phyloP scores from a whole-genome alignment of 2,888 invertebrate genomes.

The Agriopis leucophaearia region DNA sequence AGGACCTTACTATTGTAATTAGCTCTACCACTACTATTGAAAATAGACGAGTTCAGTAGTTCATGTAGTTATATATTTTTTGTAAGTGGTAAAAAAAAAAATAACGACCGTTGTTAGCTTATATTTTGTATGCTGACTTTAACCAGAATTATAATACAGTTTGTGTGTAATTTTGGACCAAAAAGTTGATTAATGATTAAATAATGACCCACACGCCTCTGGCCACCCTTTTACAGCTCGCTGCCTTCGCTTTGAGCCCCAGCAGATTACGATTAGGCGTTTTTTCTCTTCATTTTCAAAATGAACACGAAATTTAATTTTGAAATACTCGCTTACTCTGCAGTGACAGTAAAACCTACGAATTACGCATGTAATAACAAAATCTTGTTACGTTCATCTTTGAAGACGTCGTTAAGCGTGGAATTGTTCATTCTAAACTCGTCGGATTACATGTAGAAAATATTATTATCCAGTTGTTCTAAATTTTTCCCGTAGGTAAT shows the following conservation, averaged over 20 bases:
- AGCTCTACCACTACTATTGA: background rate
- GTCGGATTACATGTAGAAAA: slow-evolving; percentile 51
- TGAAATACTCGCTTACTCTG: slow-evolving; percentile 26
- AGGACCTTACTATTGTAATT: slow-evolving; percentile 7
- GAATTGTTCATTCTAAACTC: slow-evolving; percentile 36
- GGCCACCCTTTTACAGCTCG: slow-evolving; percentile 48
- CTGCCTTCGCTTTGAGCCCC: slow-evolving; percentile 43
- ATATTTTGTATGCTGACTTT: slow-evolving; percentile 18
- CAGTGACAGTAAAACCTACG: slow-evolving; percentile 27
- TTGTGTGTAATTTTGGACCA: slow-evolving; percentile 45
- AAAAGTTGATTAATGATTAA: slow-evolving; percentile 50
- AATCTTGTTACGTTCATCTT: slow-evolving; percentile 33
- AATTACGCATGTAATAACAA: slow-evolving; percentile 36
- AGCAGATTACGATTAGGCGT: slow-evolving; percentile 39
- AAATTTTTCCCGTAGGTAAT: slow-evolving; percentile 65
- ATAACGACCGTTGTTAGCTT: slow-evolving; percentile 18
- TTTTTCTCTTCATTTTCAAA: slow-evolving; percentile 38
- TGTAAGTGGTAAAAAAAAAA: background rate
- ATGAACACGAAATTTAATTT: slow-evolving; percentile 34
- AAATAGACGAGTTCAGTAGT: background rate
- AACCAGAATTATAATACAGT: slow-evolving; percentile 38
- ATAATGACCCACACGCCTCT: slow-evolving; percentile 49
- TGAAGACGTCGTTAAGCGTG: slow-evolving; percentile 26
- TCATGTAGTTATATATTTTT: too few relatives aligned
- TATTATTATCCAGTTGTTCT: slow-evolving; percentile 60